Percentiles rank a stretch among this genome's conserved stretches.
phyloP scores from a whole-genome alignment of 2,113 vertebrate species.

The Falcunculus frontatus region DNA sequence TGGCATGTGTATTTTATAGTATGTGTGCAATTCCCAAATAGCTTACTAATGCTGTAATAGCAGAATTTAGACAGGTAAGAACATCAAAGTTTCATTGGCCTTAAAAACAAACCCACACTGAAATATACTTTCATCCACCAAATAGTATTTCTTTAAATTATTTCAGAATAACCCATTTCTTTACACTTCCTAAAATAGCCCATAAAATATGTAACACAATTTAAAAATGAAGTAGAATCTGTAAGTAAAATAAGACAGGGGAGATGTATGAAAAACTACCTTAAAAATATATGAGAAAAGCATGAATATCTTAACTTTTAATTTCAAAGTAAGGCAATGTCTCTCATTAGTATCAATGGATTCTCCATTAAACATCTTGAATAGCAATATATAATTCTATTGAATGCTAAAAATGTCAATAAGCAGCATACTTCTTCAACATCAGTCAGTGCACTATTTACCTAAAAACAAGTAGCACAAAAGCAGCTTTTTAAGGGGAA shows the following conservation, averaged over 20 bases:
- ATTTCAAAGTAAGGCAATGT: not conserved
- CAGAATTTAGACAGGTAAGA: conserved; percentile 34
- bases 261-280: not conserved
- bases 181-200: not conserved
- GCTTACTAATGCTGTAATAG: conserved; percentile 8
- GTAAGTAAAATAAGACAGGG: not conserved
- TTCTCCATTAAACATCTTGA: not conserved
- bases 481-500: not conserved
- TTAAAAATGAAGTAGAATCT: not conserved
- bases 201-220: not conserved
- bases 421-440: not conserved
- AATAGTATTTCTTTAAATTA: not conserved
- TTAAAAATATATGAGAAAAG: not conserved
- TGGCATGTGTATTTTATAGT: not conserved
- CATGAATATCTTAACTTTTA: not conserved
- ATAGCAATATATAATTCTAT: not conserved
- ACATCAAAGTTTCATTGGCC: not conserved
- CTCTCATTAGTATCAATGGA: not conserved
- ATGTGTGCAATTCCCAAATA: not conserved
- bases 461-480: not conserved
- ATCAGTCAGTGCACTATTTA: not conserved
- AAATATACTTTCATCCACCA: not conserved
- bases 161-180: not conserved
- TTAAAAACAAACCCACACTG: conserved; percentile 14
- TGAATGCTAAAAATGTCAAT: not conserved